A percentile compares a stretch with the other conserved stretches of the same genome.
Conservation (phyloP, 2,888 invertebrate species). For the Scaptomyza cyrtandrae region DNA sequence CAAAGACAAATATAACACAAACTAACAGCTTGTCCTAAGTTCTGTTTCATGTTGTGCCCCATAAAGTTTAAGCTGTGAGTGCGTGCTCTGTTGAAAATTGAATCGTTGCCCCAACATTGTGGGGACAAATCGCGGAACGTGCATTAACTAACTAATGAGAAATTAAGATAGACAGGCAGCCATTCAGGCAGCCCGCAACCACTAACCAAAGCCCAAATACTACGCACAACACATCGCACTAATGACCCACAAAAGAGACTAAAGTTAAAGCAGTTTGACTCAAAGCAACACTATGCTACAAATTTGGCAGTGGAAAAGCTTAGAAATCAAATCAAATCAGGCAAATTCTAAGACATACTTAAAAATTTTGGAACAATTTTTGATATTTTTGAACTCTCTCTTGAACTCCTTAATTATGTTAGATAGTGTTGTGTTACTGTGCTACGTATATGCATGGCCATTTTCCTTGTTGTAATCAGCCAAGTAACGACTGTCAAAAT, state of each 20-base stretch:
- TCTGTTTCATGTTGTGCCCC: slow-evolving; percentile 22
- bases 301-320: neutral
- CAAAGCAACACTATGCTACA: slow-evolving; percentile 21
- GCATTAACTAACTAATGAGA: slow-evolving; percentile 75
- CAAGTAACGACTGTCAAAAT: slow-evolving; percentile 74
- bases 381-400: neutral
- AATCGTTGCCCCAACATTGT: slow-evolving; percentile 58
- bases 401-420: slow-evolving; percentile 15
- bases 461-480: slow-evolving; percentile 75
- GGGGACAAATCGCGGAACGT: slow-evolving; percentile 70
- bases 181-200: neutral
- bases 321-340: neutral
- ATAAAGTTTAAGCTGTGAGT: slow-evolving; percentile 48
- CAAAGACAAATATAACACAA: slow-evolving; percentile 33
- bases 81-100: slow-evolving; percentile 36
- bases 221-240: slow-evolving; percentile 56
- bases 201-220: slow-evolving; percentile 32
- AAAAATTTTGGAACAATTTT: neutral
- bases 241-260: slow-evolving; percentile 63
- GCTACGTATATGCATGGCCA: slow-evolving; percentile 28
- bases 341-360: no score
- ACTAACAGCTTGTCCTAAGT: slow-evolving; percentile 16
- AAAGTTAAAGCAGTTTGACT: slow-evolving; percentile 33
- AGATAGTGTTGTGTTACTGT: slow-evolving; percentile 14
- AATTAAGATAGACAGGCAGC: slow-evolving; percentile 57